A percentile compares a stretch with the other conserved stretches of the same genome.
Conservation (phyloP, 2,113 vertebrate genomes). For the Uria lomvia region DNA sequence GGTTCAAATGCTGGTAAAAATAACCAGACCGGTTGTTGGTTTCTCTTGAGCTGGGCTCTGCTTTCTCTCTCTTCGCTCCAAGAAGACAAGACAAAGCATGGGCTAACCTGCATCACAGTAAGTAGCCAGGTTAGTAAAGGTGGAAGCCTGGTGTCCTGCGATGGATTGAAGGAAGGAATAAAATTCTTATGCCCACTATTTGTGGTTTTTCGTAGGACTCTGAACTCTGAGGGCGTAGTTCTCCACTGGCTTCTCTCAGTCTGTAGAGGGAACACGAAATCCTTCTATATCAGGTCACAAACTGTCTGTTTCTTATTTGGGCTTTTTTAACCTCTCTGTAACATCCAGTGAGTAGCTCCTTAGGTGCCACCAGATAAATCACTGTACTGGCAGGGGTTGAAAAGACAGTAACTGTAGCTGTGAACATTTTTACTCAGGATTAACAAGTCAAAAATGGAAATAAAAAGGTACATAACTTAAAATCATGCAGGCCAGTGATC, state of each 20-base stretch:
- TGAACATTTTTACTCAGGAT: not conserved
- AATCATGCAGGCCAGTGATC: not conserved
- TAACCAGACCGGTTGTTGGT: fast-evolving
- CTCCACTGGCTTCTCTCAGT: not conserved
- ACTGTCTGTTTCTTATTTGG: not conserved
- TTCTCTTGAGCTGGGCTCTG: not conserved
- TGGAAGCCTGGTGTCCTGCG: not conserved
- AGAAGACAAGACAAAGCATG: not conserved
- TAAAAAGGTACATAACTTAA: not conserved
- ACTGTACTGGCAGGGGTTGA: not conserved
- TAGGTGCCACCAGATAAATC: not conserved
- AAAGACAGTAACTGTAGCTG: not conserved
- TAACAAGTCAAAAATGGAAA: not conserved
- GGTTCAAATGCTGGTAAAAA: not conserved
- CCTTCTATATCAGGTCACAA: not conserved
- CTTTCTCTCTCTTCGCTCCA: not conserved
- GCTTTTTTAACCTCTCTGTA: not conserved
- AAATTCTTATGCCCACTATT: not conserved
- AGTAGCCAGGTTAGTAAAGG: not conserved
- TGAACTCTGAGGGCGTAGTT: not conserved
- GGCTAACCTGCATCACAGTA: not conserved
- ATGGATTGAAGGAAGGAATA: not conserved
- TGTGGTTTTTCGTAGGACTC: not conserved
- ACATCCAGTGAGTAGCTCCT: not conserved
- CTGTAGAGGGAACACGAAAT: not conserved